Evolutionary conservation across 2,797 vertebrate genomes (phyloP), one percentile per base, ranked within the genome.

Genomic region (Chaetodon trifasciatus): DNA sequence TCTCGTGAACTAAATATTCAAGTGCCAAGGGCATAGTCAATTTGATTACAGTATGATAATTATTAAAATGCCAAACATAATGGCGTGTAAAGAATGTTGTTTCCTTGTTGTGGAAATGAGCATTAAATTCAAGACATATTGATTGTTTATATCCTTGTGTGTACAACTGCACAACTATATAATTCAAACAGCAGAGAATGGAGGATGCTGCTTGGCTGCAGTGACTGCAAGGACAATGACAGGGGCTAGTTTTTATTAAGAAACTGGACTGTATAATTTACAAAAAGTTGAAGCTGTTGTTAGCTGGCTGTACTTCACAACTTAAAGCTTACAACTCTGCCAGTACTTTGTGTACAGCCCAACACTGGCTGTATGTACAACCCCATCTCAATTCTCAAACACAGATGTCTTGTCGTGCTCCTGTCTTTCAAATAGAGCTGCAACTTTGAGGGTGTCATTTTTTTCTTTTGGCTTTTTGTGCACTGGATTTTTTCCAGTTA

Each of bases 11-110:
- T 4, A 24, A 24, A 69, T 68, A 53, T 55, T 53, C 1, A 42
- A 40, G 23, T 24, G 72, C 78, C 47, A 19, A n/a, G 0, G 77
- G 74, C 77, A 8, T 32, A 1, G 28, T 28, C 74, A 28, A 37
- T 52, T 78, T 76, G 60, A 76, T 75, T 62, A 63, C 16, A 44
- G 46, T 9, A 19, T 60, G 62, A 80, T 76, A 8, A 65, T 85
- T 72, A 77, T 70, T 56, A 73, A 76, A 77, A 83, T 57, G 49
- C 8, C 72, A 81, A 70, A 82, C 50, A 63, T 15, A 35, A 53
- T 50, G 40, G 42, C 32, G 40, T 68, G 65, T 66, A 67, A 61
- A 28, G 39, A 61, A 53, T 50, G n/a, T 35, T 17, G 52, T 62
- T 70, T 44, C 15, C 35, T 52, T 17, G 1, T 21, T 13, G 44